phyloP scores from a whole-genome alignment of 2,113 vertebrate genomes.

The Pollachius pollachius region DNA sequence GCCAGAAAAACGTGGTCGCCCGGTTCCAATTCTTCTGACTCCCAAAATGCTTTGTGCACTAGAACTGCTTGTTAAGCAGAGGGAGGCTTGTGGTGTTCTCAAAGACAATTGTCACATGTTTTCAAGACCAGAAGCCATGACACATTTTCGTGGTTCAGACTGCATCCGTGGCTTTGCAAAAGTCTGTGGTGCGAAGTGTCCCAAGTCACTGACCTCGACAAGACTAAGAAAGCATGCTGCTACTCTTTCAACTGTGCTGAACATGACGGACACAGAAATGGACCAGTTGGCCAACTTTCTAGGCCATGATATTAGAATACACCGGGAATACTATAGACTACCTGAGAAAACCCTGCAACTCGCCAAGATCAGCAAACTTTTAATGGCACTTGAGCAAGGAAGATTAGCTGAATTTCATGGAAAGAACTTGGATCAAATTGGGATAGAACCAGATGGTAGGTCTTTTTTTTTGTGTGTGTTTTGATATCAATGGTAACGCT shows the following conservation, averaged over 20 bases:
- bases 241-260: not conserved
- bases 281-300: not conserved
- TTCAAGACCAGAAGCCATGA: not conserved
- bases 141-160: not conserved
- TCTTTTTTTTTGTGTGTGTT: no score
- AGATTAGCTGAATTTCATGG: not conserved
- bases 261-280: not conserved
- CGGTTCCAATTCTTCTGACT: conserved; percentile 3
- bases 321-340: not conserved
- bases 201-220: not conserved
- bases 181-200: not conserved
- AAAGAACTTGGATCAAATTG: not conserved
- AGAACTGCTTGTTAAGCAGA: conserved; percentile 2
- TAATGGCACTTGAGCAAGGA: not conserved
- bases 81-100: not conserved
- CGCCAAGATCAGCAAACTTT: not conserved
- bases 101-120: not conserved
- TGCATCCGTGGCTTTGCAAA: not conserved
- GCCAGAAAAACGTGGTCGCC: not conserved
- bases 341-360: not conserved
- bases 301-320: not conserved
- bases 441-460: not conserved
- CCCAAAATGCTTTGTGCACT: not conserved
- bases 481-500: no score
- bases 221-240: not conserved